phyloP scores from a whole-genome alignment of 2,888 invertebrate species.

The Gymnocheta viridis region DNA sequence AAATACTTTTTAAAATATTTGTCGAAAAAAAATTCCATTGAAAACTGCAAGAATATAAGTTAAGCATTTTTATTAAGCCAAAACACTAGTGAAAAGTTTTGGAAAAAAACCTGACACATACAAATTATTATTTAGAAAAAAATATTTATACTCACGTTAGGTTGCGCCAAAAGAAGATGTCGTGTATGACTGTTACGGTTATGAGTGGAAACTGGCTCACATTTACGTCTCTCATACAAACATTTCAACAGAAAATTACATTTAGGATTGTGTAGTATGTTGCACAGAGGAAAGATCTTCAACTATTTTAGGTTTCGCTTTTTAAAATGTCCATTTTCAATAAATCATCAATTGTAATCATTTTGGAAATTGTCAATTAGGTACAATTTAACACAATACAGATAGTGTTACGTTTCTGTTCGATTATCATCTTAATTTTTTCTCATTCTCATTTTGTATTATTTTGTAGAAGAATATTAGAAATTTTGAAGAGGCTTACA shows the following conservation, averaged over 20 bases:
- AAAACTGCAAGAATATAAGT: too few relatives aligned
- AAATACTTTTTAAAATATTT: too few relatives aligned
- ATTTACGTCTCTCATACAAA: background rate
- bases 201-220: background rate
- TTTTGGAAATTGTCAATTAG: conserved; percentile 60
- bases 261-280: background rate
- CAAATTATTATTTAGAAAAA: too few relatives aligned
- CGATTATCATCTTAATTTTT: background rate
- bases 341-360: conserved; percentile 53
- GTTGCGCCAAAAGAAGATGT: too few relatives aligned
- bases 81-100: too few relatives aligned
- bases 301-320: background rate
- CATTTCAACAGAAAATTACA: background rate
- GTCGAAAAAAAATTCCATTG: too few relatives aligned
- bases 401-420: conserved; percentile 12
- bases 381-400: conserved; percentile 51
- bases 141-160: conserved; percentile 16
- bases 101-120: too few relatives aligned
- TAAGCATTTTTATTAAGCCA: too few relatives aligned
- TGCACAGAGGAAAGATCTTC: background rate
- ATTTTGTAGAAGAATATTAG: background rate
- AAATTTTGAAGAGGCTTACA: background rate
- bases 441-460: background rate
- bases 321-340: conserved; percentile 25
- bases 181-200: too few relatives aligned